A percentile compares a stretch with the other conserved stretches of the same genome.
Evolutionary conservation across 2,797 vertebrate genomes (phyloP).

Genomic region (Scolopax bukidnonensis): DNA sequence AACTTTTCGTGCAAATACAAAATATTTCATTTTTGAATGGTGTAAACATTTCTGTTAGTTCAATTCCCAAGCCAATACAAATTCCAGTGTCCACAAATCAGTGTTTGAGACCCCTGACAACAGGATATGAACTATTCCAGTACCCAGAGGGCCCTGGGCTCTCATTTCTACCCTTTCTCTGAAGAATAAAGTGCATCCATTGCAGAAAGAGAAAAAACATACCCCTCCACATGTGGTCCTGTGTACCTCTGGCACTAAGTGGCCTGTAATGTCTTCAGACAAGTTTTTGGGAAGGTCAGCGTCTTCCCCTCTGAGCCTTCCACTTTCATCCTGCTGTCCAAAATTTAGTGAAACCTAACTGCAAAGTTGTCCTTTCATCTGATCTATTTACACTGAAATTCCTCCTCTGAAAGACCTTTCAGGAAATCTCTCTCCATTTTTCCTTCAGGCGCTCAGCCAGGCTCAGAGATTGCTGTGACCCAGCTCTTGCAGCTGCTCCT

Average conservation of each 20-base stretch:
- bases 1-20: neutral
- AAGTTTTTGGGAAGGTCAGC: neutral
- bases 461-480: neutral
- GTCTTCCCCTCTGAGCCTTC: neutral
- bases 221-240: neutral
- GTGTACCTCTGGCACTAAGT: neutral
- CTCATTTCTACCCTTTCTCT: neutral
- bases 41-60: neutral
- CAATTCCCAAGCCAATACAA: neutral
- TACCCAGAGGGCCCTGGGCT: neutral
- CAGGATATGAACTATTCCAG: neutral
- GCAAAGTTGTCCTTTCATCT: neutral
- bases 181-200: neutral
- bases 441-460: neutral
- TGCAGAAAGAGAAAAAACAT: neutral
- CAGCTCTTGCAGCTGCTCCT: fast-evolving
- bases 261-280: neutral
- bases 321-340: neutral
- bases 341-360: neutral
- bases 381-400: neutral
- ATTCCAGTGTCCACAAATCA: neutral
- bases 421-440: neutral
- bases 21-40: neutral
- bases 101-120: neutral
- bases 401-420: neutral